These are phyloP conservation scores for Tyto alba DNA, from an alignment of 2,113 vertebrate species.

Conservation along the genomic window DNA sequence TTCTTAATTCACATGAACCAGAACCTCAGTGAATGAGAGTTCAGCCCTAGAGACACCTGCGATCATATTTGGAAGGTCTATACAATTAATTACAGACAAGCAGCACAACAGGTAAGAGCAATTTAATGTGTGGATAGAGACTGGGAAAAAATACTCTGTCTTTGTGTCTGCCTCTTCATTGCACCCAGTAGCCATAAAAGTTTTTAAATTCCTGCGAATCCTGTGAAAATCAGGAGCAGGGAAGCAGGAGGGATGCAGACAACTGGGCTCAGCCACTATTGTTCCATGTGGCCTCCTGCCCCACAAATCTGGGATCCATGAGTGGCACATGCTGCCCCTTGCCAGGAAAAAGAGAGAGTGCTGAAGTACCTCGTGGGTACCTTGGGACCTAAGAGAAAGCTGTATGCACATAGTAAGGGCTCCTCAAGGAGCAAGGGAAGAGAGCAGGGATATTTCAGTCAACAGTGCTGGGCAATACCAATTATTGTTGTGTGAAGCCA, in stretches of 20 bases:
- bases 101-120: not conserved
- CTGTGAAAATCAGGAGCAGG: not conserved
- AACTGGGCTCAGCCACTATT: not conserved
- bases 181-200: not conserved
- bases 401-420: not conserved
- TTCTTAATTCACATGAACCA: not conserved
- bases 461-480: not conserved
- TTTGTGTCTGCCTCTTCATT: not conserved
- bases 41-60: not conserved
- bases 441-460: not conserved
- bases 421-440: not conserved
- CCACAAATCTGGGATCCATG: not conserved
- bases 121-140: not conserved
- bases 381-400: not conserved
- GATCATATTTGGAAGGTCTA: not conserved
- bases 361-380: not conserved
- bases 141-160: not conserved
- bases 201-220: not conserved
- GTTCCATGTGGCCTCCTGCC: not conserved
- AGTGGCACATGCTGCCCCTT: not conserved
- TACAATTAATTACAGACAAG: not conserved
- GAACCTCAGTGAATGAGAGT: not conserved
- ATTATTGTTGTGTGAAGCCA: not conserved
- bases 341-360: not conserved
- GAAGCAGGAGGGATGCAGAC: not conserved